These are phyloP conservation scores for Oxytorus armatus DNA, from an alignment of 2,888 invertebrate genomes.

Conservation along the genomic window DNA sequence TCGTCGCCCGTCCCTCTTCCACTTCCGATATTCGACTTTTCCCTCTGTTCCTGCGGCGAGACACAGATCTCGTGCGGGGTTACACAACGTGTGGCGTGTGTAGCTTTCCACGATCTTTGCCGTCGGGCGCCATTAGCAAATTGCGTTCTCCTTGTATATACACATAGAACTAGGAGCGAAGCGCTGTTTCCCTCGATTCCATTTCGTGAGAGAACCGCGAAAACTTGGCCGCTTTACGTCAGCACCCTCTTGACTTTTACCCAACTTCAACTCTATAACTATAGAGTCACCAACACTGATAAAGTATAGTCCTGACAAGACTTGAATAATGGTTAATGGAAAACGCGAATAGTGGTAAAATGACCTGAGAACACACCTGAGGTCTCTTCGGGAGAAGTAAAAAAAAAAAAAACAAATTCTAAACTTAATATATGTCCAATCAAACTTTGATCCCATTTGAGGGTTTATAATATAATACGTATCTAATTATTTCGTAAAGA, in stretches of 20 bases:
- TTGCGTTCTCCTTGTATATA: slow-evolving; percentile 63
- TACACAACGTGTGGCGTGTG: slow-evolving; percentile 30
- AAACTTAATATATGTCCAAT: neutral
- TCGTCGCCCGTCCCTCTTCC: too few species aligned
- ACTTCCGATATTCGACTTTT: slow-evolving; percentile 51
- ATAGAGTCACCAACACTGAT: neutral
- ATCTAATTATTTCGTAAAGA: slow-evolving; percentile 11
- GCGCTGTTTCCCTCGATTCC: slow-evolving; percentile 45
- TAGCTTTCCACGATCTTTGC: slow-evolving; percentile 57
- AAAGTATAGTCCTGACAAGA: neutral
- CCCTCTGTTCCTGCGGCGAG: slow-evolving; percentile 50
- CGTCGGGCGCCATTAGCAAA: slow-evolving; percentile 71
- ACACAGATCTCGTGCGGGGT: slow-evolving; percentile 24
- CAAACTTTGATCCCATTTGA: neutral
- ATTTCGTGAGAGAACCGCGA: slow-evolving; percentile 51
- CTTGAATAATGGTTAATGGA: slow-evolving; percentile 40
- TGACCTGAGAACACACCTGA: too few species aligned
- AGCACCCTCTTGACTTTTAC: slow-evolving; percentile 53
- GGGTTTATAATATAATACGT: neutral
- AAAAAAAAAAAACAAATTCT: neutral
- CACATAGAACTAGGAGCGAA: neutral
- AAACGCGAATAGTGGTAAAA: slow-evolving; percentile 26
- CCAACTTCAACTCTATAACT: slow-evolving; percentile 7
- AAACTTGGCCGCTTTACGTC: slow-evolving; percentile 56
- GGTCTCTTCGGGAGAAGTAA: neutral